These are phyloP conservation scores for Sphaeridia pumilis DNA, from an alignment of 2,888 invertebrate species.

Conservation along the genomic window DNA sequence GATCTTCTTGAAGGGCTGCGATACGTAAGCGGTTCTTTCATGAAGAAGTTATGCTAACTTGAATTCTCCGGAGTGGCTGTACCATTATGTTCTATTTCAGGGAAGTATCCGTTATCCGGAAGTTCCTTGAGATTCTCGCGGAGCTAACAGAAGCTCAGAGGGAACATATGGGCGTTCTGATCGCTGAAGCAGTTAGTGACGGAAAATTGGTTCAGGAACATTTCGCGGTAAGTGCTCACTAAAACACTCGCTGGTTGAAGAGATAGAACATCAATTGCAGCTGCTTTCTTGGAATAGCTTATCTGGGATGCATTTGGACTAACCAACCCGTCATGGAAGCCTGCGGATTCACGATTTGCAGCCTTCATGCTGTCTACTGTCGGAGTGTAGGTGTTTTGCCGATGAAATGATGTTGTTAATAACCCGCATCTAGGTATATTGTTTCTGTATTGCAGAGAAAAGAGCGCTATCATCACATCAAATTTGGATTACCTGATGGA, in stretches of 20 bases:
- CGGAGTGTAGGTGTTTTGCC: conserved; percentile 13
- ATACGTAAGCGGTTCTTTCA: conserved; percentile 4
- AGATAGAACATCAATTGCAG: too few relatives aligned
- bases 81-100: too few relatives aligned
- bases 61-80: too few relatives aligned
- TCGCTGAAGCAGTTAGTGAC: conserved; percentile 19
- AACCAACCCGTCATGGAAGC: conserved; percentile 18
- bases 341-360: conserved; percentile 21
- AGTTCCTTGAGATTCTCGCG: conserved; percentile 16
- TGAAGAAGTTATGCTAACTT: not conserved
- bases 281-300: conserved; percentile 1
- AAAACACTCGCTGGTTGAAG: too few relatives aligned
- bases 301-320: conserved; percentile 29
- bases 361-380: conserved; percentile 26
- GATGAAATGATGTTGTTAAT: too few relatives aligned
- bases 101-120: not conserved
- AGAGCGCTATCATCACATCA: conserved; percentile 15
- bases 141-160: conserved; percentile 16
- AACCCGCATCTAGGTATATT: too few relatives aligned
- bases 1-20: conserved; percentile 20
- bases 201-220: conserved; percentile 13
- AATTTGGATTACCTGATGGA: conserved; percentile 25
- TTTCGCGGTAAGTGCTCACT: conserved; percentile 12
- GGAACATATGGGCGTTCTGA: conserved; percentile 23
- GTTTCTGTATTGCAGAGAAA: not conserved